These are phyloP conservation scores for Porites cylindrica DNA, from an alignment of 92 coral and sea anemone species.

Conservation along the genomic window DNA sequence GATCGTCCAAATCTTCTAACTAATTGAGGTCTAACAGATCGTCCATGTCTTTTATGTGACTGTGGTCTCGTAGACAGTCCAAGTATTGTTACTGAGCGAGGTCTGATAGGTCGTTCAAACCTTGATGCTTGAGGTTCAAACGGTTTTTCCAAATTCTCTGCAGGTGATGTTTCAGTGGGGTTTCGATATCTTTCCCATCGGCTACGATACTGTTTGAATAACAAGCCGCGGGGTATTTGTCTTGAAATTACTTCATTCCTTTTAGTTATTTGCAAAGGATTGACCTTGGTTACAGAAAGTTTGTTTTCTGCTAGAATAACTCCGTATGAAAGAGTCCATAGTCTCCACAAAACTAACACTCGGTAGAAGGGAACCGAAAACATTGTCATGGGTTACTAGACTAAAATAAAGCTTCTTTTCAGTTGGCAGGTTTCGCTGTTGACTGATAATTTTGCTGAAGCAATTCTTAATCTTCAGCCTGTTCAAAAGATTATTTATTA, in stretches of 20 bases:
- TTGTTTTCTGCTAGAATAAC: not conserved
- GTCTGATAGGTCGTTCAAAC: not conserved
- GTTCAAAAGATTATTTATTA: too few species aligned
- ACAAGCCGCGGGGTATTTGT: not conserved
- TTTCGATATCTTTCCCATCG: too few species aligned
- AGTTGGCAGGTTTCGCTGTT: too few species aligned
- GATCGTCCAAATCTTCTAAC: slow-evolving; percentile 22
- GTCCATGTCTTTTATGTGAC: not conserved
- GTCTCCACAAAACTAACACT: not conserved
- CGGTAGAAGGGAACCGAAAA: not conserved
- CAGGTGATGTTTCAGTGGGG: too few species aligned
- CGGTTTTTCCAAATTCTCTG: too few species aligned
- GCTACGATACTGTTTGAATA: too few species aligned
- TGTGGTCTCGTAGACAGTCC: not conserved
- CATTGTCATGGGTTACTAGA: not conserved
- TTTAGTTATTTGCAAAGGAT: not conserved
- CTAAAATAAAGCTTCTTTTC: too few species aligned
- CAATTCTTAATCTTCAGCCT: too few species aligned
- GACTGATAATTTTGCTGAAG: too few species aligned
- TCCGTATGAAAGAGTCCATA: not conserved
- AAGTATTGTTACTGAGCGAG: not conserved
- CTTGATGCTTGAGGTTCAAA: too few species aligned
- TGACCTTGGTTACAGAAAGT: not conserved
- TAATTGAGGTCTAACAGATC: slow-evolving; percentile 9
- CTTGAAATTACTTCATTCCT: not conserved